Evolutionary conservation across 1,140 invertebrate genomes (phyloP).

Genomic region (Pygmarrhopalites habei): DNA sequence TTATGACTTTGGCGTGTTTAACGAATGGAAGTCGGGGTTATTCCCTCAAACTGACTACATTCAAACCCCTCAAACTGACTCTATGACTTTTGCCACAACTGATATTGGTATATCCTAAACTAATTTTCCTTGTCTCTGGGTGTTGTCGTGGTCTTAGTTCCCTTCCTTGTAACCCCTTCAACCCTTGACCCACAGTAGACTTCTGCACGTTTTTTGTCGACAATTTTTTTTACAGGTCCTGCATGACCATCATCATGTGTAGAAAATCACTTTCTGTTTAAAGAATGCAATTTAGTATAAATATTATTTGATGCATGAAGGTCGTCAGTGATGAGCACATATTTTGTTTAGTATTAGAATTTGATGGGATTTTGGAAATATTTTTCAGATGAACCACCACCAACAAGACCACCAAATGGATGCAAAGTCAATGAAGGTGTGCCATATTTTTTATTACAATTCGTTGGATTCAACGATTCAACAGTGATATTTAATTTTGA

Average conservation of each 20-base stretch:
- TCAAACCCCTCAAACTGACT: slow-evolving; percentile 31
- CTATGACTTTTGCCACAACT: slow-evolving; percentile 33
- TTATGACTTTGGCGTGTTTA: slow-evolving; percentile 36
- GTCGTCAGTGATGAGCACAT: too few relatives aligned
- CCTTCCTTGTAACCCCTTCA: background rate
- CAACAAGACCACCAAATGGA: slow-evolving; percentile 47
- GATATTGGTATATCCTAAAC: slow-evolving; percentile 20
- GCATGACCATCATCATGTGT: too few relatives aligned
- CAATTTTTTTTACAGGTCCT: too few relatives aligned
- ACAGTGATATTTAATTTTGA: too few relatives aligned
- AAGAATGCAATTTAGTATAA: too few relatives aligned
- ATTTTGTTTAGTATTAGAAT: too few relatives aligned
- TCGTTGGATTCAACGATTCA: too few relatives aligned
- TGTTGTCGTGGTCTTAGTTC: background rate
- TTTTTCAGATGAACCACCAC: slow-evolving; percentile 42
- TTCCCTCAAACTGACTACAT: slow-evolving; percentile 31
- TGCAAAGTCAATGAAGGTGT: slow-evolving; percentile 71
- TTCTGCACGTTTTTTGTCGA: too few relatives aligned
- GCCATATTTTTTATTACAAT: too few relatives aligned
- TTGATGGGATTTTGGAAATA: too few relatives aligned
- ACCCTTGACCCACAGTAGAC: background rate
- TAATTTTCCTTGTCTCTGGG: background rate
- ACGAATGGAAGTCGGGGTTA: slow-evolving; percentile 34
- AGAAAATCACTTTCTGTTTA: too few relatives aligned
- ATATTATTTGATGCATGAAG: too few relatives aligned